These are phyloP conservation scores for Lasius platythorax DNA, from an alignment of 2,888 invertebrate genomes.

Conservation along the genomic window DNA sequence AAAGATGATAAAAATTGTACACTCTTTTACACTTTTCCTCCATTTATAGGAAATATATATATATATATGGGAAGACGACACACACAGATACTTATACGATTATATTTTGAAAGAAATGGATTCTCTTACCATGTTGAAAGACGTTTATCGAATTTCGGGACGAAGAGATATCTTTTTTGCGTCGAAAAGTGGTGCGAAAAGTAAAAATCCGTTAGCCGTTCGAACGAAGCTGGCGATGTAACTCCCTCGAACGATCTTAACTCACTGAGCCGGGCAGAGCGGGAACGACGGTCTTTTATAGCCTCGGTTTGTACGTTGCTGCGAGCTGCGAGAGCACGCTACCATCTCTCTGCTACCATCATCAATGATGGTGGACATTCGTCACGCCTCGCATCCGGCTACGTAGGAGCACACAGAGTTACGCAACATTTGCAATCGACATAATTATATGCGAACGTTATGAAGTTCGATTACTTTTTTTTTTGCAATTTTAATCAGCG, in stretches of 20 bases:
- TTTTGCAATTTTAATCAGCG: conserved; percentile 15
- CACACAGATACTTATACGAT: not conserved
- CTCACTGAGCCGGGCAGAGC: conserved; percentile 69
- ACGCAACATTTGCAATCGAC: conserved; percentile 11
- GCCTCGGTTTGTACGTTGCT: conserved; percentile 64
- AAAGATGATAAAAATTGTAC: not conserved
- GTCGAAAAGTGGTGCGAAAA: no score
- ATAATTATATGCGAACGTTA: conserved; percentile 13
- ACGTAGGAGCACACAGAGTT: conserved; percentile 37
- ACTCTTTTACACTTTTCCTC: not conserved
- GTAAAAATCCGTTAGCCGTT: conserved; percentile 53
- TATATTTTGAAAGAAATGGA: not conserved
- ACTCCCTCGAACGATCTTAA: conserved; percentile 78
- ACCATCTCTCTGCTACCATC: no score
- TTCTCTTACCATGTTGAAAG: conserved; percentile 31
- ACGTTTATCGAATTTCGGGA: not conserved
- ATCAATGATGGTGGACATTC: conserved; percentile 9
- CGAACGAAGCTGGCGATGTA: conserved; percentile 77
- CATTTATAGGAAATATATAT: not conserved
- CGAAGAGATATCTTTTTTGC: not conserved
- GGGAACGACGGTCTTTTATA: conserved; percentile 73
- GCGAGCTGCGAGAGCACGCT: no score
- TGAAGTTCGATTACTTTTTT: conserved; percentile 23
- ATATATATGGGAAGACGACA: not conserved
- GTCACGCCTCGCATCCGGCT: conserved; percentile 40